phyloP scores from a whole-genome alignment of 1,140 invertebrate genomes.

The Sarcophaga peregrina region DNA sequence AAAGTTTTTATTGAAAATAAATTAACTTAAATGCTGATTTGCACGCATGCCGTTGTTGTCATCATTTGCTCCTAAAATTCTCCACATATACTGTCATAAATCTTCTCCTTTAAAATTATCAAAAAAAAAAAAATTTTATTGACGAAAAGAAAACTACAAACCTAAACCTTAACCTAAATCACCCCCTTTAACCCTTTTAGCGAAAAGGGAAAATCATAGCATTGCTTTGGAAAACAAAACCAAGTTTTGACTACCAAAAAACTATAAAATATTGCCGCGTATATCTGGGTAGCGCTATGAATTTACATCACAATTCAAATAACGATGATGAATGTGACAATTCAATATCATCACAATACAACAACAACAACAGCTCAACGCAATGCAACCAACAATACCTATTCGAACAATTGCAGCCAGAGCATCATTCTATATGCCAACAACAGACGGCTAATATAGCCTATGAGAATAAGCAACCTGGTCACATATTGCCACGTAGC shows the following conservation, averaged over 20 bases:
- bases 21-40: background rate
- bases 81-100: background rate
- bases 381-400: background rate
- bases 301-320: conserved; percentile 43
- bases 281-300: conserved; percentile 37
- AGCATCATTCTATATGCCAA: background rate
- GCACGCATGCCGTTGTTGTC: background rate
- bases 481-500: background rate
- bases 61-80: background rate
- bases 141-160: background rate
- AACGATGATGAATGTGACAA: conserved; percentile 48
- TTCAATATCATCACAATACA: conserved; percentile 47
- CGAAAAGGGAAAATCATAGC: background rate
- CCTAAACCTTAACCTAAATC: background rate
- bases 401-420: background rate
- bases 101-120: background rate
- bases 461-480: background rate
- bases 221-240: conserved; percentile 17
- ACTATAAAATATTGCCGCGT: background rate
- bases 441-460: conserved; percentile 20
- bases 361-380: conserved; percentile 30
- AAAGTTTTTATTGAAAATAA: no score
- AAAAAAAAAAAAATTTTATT: background rate
- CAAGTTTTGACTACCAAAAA: background rate
- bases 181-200: background rate